A percentile compares a stretch with the other conserved stretches of the same genome.
These are phyloP conservation scores for Eulemur macaco DNA, from an alignment of 2,113 vertebrate genomes.

Conservation along the genomic window DNA sequence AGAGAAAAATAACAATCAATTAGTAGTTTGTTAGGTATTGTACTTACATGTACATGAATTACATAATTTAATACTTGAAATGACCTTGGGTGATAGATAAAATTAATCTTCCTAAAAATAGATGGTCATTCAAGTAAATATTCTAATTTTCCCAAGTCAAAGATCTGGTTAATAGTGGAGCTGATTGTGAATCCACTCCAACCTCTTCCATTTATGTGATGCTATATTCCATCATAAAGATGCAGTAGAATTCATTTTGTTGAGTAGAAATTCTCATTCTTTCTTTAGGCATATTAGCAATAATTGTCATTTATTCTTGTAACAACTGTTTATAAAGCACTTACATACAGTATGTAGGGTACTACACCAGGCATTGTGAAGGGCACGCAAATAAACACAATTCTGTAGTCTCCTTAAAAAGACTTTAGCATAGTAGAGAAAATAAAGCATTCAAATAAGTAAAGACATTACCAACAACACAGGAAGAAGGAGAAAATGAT, in stretches of 20 bases:
- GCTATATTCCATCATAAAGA: neutral
- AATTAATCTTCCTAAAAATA: neutral
- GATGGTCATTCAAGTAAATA: neutral
- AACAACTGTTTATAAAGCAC: neutral
- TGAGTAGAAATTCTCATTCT: neutral
- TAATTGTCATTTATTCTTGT: neutral
- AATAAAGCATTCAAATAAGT: neutral
- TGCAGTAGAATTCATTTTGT: neutral
- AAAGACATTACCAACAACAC: neutral
- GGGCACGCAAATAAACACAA: neutral
- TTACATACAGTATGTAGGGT: neutral
- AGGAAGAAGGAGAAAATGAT: neutral
- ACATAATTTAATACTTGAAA: neutral
- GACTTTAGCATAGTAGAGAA: neutral
- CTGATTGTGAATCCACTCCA: neutral
- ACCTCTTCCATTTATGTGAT: neutral
- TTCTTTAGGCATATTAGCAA: neutral
- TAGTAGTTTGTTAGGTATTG: neutral
- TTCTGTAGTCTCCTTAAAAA: neutral
- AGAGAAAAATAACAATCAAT: neutral
- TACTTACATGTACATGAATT: neutral
- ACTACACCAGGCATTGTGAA: neutral
- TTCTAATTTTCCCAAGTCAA: neutral
- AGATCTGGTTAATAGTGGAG: neutral
- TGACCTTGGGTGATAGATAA: neutral